Base-by-base conservation (phyloP, 2,113 vertebrate species). In the Salvelinus alpinus region DNA sequence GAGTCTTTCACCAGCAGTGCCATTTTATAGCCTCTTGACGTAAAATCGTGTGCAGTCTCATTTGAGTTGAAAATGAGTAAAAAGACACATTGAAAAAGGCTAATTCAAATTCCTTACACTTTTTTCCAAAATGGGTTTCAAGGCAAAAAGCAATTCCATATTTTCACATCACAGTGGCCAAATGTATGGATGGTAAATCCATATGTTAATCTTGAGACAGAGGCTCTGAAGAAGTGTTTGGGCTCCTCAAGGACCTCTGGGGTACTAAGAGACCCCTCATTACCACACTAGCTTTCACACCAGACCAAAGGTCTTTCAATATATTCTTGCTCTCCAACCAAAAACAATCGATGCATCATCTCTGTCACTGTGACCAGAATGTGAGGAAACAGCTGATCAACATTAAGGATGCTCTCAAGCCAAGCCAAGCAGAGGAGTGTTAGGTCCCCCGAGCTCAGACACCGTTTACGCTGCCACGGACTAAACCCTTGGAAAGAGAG, bases 371-470 rank as follows among this genome's bases (percentile, higher is more conserved):
- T 13, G 25, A 75, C 24, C 18, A 31, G 20, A 67, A 69, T 65
- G 29, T 34, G 38, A 72, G 22, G 64, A 72, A 64, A 29, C 27
- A 62, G 73, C 62, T 71, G 54, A 71, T 57, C 12, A 68, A 5
- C 4, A 31, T 20, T 60, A 57, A 20, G 6, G 38, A n/a, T 65
- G 18, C 25, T 47, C 25, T 44, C n/a, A 74, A 75, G 60, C 65
- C 75, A 79, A 79, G 64, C 34, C 18, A 73, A 71, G 51, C 66
- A 29, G 64, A 65, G 11, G 25, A 66, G 6, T 3, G 34, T 70
- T 31, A 20, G 69, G 22, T 60, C 69, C 5, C 62, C 71, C 22
- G 24, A 82, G 18, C 64, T 66, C 51, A 60, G 62, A 51, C 25
- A 71, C 25, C 14, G 13, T 44, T 44, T 16, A 64, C 48, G 51